Conservation (phyloP, 1,140 invertebrate species). For the Drosophila bifasciata region DNA sequence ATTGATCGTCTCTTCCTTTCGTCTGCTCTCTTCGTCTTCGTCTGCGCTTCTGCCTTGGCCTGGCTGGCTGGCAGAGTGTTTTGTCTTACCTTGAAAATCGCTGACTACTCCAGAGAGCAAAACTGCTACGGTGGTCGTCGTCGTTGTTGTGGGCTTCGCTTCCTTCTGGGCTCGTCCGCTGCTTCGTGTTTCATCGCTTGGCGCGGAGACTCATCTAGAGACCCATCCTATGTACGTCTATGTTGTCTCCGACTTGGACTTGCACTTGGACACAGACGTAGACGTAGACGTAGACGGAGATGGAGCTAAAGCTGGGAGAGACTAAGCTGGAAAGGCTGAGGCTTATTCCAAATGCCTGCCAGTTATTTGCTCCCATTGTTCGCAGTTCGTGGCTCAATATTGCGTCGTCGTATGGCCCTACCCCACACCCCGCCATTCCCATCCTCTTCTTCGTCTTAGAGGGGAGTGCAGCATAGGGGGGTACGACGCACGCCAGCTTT, state of each 20-base stretch:
- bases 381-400: slow-evolving; percentile 77
- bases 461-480: slow-evolving; percentile 8
- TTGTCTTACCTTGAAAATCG: slow-evolving; percentile 81
- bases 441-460: too few relatives aligned
- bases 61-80: slow-evolving; percentile 15
- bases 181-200: slow-evolving; percentile 50
- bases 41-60: slow-evolving; percentile 7
- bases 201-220: slow-evolving; percentile 43
- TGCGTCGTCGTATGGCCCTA: slow-evolving; percentile 48
- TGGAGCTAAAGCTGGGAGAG: slow-evolving; percentile 22
- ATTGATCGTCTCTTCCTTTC: slow-evolving; percentile 14
- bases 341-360: slow-evolving; percentile 67
- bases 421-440: too few relatives aligned
- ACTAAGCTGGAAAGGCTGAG: slow-evolving; percentile 24
- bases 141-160: slow-evolving; percentile 10
- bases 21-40: slow-evolving; percentile 13
- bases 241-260: slow-evolving; percentile 32
- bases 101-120: slow-evolving; percentile 54
- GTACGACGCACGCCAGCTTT: slow-evolving; percentile 55
- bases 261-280: not conserved
- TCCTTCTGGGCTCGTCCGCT: slow-evolving; percentile 1
- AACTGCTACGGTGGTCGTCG: slow-evolving; percentile 72
- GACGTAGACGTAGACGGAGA: not conserved
- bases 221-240: slow-evolving; percentile 49
- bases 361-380: slow-evolving; percentile 82